Conservation (phyloP, 2,797 vertebrate genomes). For the Podargus strigoides region DNA sequence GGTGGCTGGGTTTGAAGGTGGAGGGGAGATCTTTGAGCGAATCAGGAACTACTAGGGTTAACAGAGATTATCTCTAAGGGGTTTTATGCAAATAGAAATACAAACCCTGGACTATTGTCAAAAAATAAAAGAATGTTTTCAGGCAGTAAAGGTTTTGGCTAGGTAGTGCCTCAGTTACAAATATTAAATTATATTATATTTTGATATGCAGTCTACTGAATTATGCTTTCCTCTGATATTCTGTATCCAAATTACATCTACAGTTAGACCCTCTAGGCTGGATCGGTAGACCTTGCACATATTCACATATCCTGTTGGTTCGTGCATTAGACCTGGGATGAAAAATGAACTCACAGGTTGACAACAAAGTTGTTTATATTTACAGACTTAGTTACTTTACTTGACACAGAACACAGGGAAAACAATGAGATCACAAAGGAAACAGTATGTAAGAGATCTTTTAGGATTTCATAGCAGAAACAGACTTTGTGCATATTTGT, state of each 20-base stretch:
- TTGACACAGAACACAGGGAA: background rate
- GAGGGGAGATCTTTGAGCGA: background rate
- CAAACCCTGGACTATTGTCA: background rate
- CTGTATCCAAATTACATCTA: background rate
- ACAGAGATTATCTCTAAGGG: background rate
- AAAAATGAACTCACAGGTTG: conserved; percentile 14
- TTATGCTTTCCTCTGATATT: conserved; percentile 2
- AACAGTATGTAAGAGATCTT: background rate
- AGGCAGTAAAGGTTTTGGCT: background rate
- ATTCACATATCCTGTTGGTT: background rate
- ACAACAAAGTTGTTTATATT: background rate
- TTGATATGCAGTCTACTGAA: background rate
- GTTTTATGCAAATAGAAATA: background rate
- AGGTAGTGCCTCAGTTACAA: background rate
- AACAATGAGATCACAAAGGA: background rate
- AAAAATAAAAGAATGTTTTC: background rate
- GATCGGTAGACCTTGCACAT: background rate
- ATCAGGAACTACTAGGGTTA: background rate
- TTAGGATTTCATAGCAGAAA: background rate
- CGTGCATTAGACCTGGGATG: background rate
- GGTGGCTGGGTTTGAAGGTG: background rate
- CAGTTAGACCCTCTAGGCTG: background rate
- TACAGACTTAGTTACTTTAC: background rate
- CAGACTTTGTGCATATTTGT: background rate
- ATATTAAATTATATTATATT: background rate